phyloP scores from a whole-genome alignment of 2,797 vertebrate genomes.

The Clarias fuscus region DNA sequence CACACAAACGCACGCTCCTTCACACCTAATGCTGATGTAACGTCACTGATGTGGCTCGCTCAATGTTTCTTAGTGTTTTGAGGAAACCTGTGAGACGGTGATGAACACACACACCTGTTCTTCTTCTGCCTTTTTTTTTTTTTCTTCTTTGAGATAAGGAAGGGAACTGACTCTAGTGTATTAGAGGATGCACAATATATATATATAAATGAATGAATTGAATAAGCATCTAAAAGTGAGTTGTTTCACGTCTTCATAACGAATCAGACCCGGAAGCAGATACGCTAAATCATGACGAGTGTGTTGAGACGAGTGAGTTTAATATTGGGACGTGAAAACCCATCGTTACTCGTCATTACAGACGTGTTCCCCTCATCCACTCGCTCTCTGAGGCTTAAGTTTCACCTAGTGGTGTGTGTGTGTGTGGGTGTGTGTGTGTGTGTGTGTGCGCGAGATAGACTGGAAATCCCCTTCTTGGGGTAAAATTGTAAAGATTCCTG shows the following conservation, averaged over 20 bases:
- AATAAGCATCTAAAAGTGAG: not conserved
- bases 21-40: too few relatives aligned
- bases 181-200: too few relatives aligned
- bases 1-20: not conserved
- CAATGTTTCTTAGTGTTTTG: not conserved
- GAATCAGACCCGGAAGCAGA: not conserved
- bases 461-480: not conserved
- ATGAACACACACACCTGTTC: too few relatives aligned
- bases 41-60: not conserved
- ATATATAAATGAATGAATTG: too few relatives aligned
- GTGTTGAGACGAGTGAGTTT: not conserved
- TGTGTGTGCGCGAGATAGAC: not conserved
- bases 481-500: not conserved
- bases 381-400: not conserved
- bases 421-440: too few relatives aligned
- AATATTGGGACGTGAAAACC: not conserved
- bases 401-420: not conserved
- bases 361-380: not conserved
- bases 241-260: too few relatives aligned
- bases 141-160: too few relatives aligned
- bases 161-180: too few relatives aligned
- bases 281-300: accelerated
- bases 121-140: too few relatives aligned
- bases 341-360: not conserved
- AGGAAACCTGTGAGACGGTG: not conserved